A percentile compares a stretch with the other conserved stretches of the same genome.
Evolutionary conservation across 2,113 vertebrate genomes (phyloP).

Genomic region (Prunella fulvescens): DNA sequence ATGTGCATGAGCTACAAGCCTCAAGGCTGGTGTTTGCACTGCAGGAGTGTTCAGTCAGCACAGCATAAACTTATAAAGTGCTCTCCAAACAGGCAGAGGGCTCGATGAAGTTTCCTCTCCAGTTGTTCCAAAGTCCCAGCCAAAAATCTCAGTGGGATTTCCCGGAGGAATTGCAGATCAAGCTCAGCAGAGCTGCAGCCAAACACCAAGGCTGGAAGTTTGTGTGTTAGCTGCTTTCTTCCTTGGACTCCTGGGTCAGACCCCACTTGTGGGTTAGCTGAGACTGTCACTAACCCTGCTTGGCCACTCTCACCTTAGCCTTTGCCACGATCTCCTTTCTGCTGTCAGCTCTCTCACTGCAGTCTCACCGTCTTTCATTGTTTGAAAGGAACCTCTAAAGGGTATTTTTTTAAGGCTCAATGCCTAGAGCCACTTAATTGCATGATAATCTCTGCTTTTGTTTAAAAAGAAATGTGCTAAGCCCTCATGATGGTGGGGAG

Average conservation of each 20-base stretch:
- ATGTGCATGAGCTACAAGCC: neutral
- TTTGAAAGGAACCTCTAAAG: neutral
- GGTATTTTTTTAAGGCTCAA: neutral
- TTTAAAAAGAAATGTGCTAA: neutral
- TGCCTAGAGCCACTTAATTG: neutral
- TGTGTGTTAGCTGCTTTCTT: neutral
- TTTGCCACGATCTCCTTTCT: neutral
- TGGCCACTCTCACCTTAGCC: neutral
- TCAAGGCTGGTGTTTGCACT: neutral
- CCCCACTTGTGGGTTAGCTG: neutral
- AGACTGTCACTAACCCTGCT: neutral
- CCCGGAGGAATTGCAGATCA: slow-evolving; percentile 2
- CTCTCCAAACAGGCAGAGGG: slow-evolving; percentile 48
- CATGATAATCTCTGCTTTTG: slow-evolving; percentile 12
- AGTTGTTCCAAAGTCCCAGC: slow-evolving; percentile 43
- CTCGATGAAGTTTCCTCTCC: slow-evolving; percentile 35
- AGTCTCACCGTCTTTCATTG: neutral
- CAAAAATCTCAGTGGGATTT: slow-evolving; percentile 58
- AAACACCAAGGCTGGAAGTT: neutral
- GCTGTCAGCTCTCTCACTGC: neutral
- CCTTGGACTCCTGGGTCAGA: neutral
- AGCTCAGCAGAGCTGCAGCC: neutral
- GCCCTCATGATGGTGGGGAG: neutral
- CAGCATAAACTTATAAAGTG: slow-evolving; percentile 35
- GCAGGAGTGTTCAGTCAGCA: slow-evolving; percentile 49